phyloP scores from a whole-genome alignment of 2,888 invertebrate genomes.

The Pardosa pseudoannulata region DNA sequence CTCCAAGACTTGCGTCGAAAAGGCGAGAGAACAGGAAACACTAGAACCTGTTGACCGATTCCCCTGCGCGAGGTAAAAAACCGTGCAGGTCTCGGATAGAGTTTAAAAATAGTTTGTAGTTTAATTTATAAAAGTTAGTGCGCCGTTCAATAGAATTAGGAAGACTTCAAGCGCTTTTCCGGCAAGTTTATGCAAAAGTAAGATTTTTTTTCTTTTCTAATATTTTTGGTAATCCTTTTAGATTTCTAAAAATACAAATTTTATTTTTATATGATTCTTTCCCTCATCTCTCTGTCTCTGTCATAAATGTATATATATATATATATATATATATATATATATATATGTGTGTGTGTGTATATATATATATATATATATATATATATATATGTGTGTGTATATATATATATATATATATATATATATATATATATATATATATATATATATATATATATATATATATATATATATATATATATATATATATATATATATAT shows the following conservation, averaged over 20 bases:
- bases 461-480: no score
- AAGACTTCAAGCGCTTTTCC: not conserved
- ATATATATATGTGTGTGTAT: not conserved
- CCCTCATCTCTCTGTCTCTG: no score
- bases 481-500: no score
- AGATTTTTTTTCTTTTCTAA: not conserved
- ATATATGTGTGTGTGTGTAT: not conserved
- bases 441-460: no score
- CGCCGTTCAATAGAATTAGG: not conserved
- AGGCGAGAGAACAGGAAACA: slow-evolving; percentile 68
- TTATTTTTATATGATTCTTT: no score
- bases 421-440: no score
- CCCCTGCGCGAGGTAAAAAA: slow-evolving; percentile 10
- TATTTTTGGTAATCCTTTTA: no score
- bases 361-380: not conserved
- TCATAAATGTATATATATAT: not conserved
- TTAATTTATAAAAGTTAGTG: not conserved
- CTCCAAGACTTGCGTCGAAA: slow-evolving; percentile 49
- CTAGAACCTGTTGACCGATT: slow-evolving; percentile 33
- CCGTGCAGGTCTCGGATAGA: not conserved
- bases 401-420: not conserved
- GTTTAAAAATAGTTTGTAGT: not conserved
- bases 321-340: not conserved
- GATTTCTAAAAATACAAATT: no score
- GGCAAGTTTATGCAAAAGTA: not conserved